A percentile compares a stretch with the other conserved stretches of the same genome.
phyloP scores from a whole-genome alignment of 2,797 vertebrate species.

The Enteromius unitaeniatus region DNA sequence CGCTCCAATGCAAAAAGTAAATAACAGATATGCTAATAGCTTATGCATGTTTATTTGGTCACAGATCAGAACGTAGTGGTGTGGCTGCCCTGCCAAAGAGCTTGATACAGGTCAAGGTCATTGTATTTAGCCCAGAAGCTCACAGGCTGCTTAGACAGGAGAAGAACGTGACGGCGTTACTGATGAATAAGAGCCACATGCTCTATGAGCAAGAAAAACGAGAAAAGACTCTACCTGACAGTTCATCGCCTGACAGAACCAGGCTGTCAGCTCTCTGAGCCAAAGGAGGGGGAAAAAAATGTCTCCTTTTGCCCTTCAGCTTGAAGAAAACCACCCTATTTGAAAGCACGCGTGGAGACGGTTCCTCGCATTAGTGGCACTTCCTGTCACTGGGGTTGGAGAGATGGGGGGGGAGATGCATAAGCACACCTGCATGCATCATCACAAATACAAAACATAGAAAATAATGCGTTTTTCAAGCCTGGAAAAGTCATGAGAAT shows the following conservation, averaged over 20 bases:
- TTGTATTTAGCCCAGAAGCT: slow-evolving; percentile 44
- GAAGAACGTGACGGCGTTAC: slow-evolving; percentile 52
- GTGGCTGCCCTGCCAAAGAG: slow-evolving; percentile 20
- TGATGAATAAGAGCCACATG: slow-evolving; percentile 47
- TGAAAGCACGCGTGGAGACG: neutral
- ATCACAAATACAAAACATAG: slow-evolving; percentile 12
- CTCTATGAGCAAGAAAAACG: slow-evolving; percentile 28
- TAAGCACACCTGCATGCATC: neutral
- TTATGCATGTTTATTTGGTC: too few relatives aligned
- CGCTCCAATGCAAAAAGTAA: too few relatives aligned
- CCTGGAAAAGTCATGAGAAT: neutral
- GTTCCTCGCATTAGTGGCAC: slow-evolving; percentile 26
- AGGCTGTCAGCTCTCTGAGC: slow-evolving; percentile 25
- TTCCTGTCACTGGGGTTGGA: slow-evolving; percentile 25
- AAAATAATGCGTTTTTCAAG: neutral
- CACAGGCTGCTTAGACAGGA: slow-evolving; percentile 38
- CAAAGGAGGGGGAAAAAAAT: slow-evolving; percentile 19
- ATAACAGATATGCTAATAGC: too few relatives aligned
- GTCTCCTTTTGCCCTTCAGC: slow-evolving; percentile 30
- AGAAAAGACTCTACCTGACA: slow-evolving; percentile 37
- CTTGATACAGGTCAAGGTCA: slow-evolving; percentile 55
- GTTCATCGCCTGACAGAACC: slow-evolving; percentile 43
- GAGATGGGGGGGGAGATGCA: neutral
- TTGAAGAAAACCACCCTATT: neutral
- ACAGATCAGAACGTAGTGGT: neutral